These are phyloP conservation scores for Drosophila silvestris DNA, from an alignment of 2,888 invertebrate species.

Conservation along the genomic window DNA sequence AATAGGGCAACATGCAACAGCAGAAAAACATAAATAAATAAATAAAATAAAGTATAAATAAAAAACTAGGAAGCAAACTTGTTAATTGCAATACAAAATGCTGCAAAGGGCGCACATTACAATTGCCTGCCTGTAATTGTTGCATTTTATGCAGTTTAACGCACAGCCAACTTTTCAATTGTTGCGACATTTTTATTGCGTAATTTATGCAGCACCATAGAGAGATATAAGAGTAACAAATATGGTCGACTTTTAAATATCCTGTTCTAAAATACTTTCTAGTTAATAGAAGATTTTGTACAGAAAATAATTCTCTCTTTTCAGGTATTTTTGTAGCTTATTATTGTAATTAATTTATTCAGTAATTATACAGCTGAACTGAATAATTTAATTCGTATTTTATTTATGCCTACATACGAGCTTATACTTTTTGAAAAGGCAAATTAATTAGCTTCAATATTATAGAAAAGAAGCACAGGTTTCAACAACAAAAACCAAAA, in stretches of 20 bases:
- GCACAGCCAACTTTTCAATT: constrained; percentile 70
- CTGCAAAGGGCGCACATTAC: constrained; percentile 44
- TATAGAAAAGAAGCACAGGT: background rate
- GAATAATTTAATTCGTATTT: background rate
- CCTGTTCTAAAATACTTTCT: background rate
- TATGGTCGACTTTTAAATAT: constrained; percentile 1
- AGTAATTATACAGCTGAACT: background rate
- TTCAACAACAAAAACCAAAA: background rate
- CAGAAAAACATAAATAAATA: background rate
- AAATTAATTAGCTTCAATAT: background rate
- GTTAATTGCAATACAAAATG: constrained; percentile 64
- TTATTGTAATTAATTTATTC: background rate
- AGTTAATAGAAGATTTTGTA: background rate
- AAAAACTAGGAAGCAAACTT: constrained; percentile 47
- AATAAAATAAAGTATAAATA: constrained; percentile 4
- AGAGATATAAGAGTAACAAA: background rate
- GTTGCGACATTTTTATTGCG: constrained; percentile 77
- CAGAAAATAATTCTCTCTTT: background rate
- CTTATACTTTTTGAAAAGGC: background rate
- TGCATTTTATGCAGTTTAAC: constrained; percentile 78
- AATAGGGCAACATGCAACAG: constrained; percentile 9
- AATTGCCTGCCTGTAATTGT: constrained; percentile 69
- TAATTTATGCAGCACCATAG: constrained; percentile 75
- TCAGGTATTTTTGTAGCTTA: background rate
- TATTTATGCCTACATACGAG: background rate